Percentiles rank a stretch among this genome's conserved stretches.
Conservation (phyloP, 2,113 vertebrate species). For the Poeciliopsis prolifica region DNA sequence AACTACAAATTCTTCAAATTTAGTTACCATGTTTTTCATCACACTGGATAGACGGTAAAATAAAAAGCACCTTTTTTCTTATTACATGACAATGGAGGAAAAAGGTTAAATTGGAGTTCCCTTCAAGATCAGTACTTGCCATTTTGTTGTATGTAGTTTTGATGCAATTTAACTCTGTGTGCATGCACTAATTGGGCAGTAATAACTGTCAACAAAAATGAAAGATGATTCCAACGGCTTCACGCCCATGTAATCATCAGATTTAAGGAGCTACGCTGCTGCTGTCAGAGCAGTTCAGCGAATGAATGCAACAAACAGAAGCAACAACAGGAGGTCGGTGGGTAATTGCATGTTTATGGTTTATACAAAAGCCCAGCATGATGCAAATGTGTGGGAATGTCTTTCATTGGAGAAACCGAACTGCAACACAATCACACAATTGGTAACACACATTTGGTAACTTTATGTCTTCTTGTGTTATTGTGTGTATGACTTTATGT, state of each 20-base stretch:
- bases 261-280: constrained; percentile 8
- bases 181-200: constrained; percentile 29
- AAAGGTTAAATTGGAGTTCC: no score
- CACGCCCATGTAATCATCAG: constrained; percentile 32
- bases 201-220: constrained; percentile 30
- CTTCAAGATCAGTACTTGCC: no score
- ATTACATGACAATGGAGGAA: no score
- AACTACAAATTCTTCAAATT: no score
- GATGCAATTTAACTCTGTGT: constrained; percentile 3
- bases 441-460: background rate
- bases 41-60: no score
- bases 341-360: constrained; percentile 64
- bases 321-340: constrained; percentile 31
- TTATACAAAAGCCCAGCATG: constrained; percentile 60
- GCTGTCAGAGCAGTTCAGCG: constrained; percentile 22
- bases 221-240: constrained; percentile 20
- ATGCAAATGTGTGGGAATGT: constrained; percentile 12
- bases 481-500: constrained; percentile 7
- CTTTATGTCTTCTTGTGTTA: constrained; percentile 3
- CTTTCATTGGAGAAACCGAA: constrained; percentile 9
- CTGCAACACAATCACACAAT: no score
- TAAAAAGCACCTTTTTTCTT: no score
- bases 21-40: no score
- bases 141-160: no score
- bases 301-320: constrained; percentile 33